phyloP scores from a whole-genome alignment of 30 jellyfish, hydroid and myxozoan species.

The Aurelia sp. region DNA sequence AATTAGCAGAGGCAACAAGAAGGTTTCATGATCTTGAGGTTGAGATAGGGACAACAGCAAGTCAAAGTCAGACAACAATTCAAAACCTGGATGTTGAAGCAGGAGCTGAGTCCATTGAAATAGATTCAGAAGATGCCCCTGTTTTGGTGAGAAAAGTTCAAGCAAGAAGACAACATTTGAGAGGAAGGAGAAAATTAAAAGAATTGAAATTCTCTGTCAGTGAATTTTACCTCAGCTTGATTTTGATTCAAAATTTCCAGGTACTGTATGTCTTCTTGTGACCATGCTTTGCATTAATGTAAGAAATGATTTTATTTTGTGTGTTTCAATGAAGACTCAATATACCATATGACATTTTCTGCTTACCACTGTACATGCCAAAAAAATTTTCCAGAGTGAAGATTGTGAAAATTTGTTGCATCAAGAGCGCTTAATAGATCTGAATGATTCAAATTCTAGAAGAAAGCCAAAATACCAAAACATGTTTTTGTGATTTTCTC shows the following conservation, averaged over 20 bases:
- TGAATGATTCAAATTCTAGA: too few species aligned
- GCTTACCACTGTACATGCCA: too few species aligned
- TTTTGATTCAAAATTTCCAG: conserved; percentile 90
- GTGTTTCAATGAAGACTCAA: too few species aligned
- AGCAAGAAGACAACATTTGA: conserved; percentile 26
- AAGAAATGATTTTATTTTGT: too few species aligned
- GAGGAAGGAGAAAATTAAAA: conserved; percentile 64
- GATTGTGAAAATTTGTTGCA: too few species aligned
- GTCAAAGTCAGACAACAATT: conserved; percentile 12
- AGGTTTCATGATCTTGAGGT: conserved; percentile 76
- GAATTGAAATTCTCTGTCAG: conserved; percentile 90
- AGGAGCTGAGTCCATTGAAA: not conserved
- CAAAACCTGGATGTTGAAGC: conserved; percentile 17
- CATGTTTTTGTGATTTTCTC: too few species aligned
- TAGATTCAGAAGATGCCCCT: conserved; percentile 12
- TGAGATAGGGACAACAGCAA: conserved; percentile 55
- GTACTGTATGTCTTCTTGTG: conserved; percentile 19
- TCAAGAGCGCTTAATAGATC: too few species aligned
- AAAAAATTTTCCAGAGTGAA: too few species aligned
- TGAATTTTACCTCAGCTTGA: conserved; percentile 87
- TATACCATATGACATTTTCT: too few species aligned
- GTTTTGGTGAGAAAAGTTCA: conserved; percentile 1
- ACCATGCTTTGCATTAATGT: too few species aligned
- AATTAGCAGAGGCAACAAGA: conserved; percentile 94
- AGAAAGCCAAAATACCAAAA: too few species aligned